Evolutionary conservation across 2,113 vertebrate genomes (phyloP), one percentile per base, ranked within the genome.

Genomic region (Morone chrysops): DNA sequence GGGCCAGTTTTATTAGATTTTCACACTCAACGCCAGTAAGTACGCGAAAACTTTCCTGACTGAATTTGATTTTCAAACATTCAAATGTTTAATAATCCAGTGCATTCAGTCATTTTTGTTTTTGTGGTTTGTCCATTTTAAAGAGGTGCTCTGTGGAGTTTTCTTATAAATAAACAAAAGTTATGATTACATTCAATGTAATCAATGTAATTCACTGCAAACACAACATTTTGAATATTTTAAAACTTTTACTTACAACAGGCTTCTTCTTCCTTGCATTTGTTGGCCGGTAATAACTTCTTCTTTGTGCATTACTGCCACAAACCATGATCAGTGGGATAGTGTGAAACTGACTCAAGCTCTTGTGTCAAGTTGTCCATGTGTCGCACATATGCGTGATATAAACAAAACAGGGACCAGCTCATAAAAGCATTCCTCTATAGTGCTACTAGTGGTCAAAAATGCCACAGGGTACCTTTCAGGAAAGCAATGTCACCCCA

Each of bases 1-100:
- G 11, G 50, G 7, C 17, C 22, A 56, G 16, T 54, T 68, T 59
- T 83, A 63, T 53, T 22, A 18, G 2, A 81, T 53, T 68, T 50
- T 41, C 16, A 48, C 25, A 48, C 31, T 43, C 5, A 31, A 31
- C 3, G 31, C 31, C 31, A 31, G 31, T 31, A 31, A 31, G 31
- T 31, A 31, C 3, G 31, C 3, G 31, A 31, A 31, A 31, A 31
- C 31, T 31, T 31, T 31, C 31, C 31, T 31, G 45, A 13, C 45
- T 47, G 11, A 47, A 47, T 47, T 45, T 10, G 2, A 11, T 45
- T 45, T 45, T 45, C 0, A 45, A 45, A 11, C 10, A 45, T 45
- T 47, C 12, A 31, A 31, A 31, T 31, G 31, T 31, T 31, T 31
- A 31, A 31, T 31, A 31, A 31, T 31, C 31, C 31, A 31, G 31